Evolutionary conservation across 2,888 invertebrate genomes (phyloP), one percentile per base, ranked within the genome.

Genomic region (Acleris emargana): DNA sequence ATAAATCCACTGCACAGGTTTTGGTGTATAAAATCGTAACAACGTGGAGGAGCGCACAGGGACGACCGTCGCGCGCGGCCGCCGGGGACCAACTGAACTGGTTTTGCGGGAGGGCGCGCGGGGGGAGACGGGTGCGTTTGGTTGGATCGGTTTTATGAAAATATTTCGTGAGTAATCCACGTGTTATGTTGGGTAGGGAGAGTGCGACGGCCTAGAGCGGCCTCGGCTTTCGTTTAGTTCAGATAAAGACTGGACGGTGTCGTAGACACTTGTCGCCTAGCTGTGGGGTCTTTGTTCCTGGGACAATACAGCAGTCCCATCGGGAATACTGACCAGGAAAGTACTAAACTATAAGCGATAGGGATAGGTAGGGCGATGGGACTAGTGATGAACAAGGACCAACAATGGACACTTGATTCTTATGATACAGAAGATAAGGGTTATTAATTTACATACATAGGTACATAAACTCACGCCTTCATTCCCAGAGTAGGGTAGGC

Each of bases 141-240:
- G 87, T 89, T 83, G 86, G 87, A 84, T 89, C 85, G 90, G 86
- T 88, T 91, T 91, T 91, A 91, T 92, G 92, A 91, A 92, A 91
- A 92, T 92, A 92, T 92, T 91, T 92, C 86, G 92, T 92, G 92
- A 91, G 91, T 91, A 91, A 92, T 91, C 90, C 92, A 91, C 92
- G 91, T 91, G 92, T 88, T 90, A 90, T 91, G 88, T 84, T 79
- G 79, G 75, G 73, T 60, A 51, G 55, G 28, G 32, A 55, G 87
- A 89, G 89, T 88, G 89, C 91, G 90, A 87, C 89, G 91, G 87
- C 90, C 91, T 88, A 89, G 82, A 84, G 81, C 88, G 89, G 84
- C 90, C 89, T 89, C 86, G 81, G 45, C 58, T 84, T 84, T 73
- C 72, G 76, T 79, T 80, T 81, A 82, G 82, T 85, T 80, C 76